A percentile compares a stretch with the other conserved stretches of the same genome.
phyloP scores from a whole-genome alignment of 2,888 invertebrate genomes.

The Mimachlamys varia region DNA sequence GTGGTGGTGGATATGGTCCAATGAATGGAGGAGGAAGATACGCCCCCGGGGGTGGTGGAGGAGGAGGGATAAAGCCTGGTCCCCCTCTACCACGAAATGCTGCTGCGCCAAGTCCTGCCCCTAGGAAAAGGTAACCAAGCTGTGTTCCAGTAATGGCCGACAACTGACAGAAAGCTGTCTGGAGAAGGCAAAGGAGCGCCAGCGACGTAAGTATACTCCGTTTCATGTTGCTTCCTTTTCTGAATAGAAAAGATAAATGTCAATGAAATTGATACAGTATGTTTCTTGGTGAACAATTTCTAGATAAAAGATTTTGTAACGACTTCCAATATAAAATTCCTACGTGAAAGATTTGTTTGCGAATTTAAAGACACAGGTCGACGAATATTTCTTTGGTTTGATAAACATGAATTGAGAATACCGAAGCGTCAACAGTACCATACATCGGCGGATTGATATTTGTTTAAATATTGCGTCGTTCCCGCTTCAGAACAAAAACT shows the following conservation, averaged over 20 bases:
- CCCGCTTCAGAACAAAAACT: too few relatives aligned
- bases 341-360: too few relatives aligned
- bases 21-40: neutral
- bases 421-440: too few relatives aligned
- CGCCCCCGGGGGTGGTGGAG: neutral
- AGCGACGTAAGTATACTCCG: neutral
- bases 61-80: neutral
- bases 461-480: too few relatives aligned
- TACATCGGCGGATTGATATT: too few relatives aligned
- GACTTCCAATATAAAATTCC: too few relatives aligned
- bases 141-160: neutral
- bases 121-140: neutral
- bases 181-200: neutral
- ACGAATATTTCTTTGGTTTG: too few relatives aligned
- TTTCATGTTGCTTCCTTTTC: constrained; percentile 10
- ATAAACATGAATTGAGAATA: too few relatives aligned
- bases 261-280: neutral
- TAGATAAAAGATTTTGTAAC: too few relatives aligned
- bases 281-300: too few relatives aligned
- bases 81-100: neutral
- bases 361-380: too few relatives aligned
- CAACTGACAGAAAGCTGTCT: neutral
- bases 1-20: neutral
- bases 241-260: neutral
- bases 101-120: constrained; percentile 5